Conservation (phyloP, 1,140 invertebrate species). For the Aradophagus sp. region DNA sequence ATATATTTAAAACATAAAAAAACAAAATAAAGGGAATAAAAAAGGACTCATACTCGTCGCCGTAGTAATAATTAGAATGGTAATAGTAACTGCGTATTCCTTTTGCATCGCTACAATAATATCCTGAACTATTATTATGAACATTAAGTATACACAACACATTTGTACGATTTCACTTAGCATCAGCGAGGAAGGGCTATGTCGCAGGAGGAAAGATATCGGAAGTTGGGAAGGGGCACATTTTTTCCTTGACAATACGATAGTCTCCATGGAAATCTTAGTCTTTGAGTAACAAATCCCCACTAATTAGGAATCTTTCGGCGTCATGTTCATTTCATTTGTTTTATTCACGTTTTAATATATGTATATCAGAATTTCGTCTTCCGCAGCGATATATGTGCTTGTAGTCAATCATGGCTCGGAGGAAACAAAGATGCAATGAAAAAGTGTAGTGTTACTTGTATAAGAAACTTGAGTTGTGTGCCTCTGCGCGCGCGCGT, state of each 20-base stretch:
- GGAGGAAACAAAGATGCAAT: slow-evolving; percentile 38
- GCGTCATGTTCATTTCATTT: slow-evolving; percentile 40
- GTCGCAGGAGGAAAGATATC: slow-evolving; percentile 16
- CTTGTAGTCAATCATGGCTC: slow-evolving; percentile 36
- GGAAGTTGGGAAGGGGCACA: slow-evolving; percentile 56
- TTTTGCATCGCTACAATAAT: slow-evolving; percentile 61
- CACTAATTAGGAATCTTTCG: slow-evolving; percentile 44
- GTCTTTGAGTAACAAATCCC: slow-evolving; percentile 53
- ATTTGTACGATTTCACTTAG: slow-evolving; percentile 74
- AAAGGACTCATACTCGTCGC: slow-evolving; percentile 42
- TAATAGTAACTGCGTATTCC: slow-evolving; percentile 60
- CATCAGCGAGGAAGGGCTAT: slow-evolving; percentile 60
- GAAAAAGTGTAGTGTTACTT: slow-evolving; percentile 39
- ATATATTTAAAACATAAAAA: slow-evolving; percentile 1
- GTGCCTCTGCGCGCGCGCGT: neutral
- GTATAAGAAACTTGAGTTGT: no score
- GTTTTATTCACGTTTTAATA: slow-evolving; percentile 16
- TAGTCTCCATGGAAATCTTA: slow-evolving; percentile 56
- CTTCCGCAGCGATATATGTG: slow-evolving; percentile 29
- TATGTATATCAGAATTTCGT: slow-evolving; percentile 25
- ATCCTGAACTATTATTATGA: slow-evolving; percentile 71
- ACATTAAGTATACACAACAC: slow-evolving; percentile 75
- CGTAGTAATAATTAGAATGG: slow-evolving; percentile 57
- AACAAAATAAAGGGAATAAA: slow-evolving; percentile 23
- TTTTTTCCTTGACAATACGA: slow-evolving; percentile 24